These are phyloP conservation scores for Ceratotherium simum DNA, from an alignment of 2,113 vertebrate genomes.

Conservation along the genomic window DNA sequence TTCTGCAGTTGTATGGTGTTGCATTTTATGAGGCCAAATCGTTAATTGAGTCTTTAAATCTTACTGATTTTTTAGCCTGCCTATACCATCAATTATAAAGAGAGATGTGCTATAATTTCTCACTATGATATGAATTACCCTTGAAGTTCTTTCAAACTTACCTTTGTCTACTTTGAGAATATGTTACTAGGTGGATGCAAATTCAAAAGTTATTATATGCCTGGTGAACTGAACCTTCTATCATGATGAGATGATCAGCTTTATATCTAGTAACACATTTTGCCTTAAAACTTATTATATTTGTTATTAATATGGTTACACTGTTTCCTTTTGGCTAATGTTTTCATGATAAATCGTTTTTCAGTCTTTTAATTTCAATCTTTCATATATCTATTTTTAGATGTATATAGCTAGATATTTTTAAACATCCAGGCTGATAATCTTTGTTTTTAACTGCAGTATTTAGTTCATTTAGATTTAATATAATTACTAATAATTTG, in stretches of 20 bases:
- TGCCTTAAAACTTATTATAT: not conserved
- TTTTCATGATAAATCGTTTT: slow-evolving; percentile 1
- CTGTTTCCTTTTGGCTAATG: not conserved
- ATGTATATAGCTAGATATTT: not conserved
- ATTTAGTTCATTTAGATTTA: slow-evolving; percentile 26
- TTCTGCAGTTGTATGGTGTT: not conserved
- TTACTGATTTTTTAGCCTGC: not conserved
- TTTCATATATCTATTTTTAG: slow-evolving; percentile 12
- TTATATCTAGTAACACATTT: not conserved
- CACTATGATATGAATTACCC: not conserved
- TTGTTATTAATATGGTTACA: not conserved
- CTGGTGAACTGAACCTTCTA: not conserved
- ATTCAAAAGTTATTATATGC: not conserved
- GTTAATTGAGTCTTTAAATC: not conserved
- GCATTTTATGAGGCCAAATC: slow-evolving; percentile 30
- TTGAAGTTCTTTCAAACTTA: slow-evolving; percentile 14
- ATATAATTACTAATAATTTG: not conserved
- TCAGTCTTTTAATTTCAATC: slow-evolving; percentile 24
- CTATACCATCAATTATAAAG: not conserved
- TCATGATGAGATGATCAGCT: not conserved
- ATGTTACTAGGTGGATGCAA: slow-evolving; percentile 1
- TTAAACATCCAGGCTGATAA: not conserved
- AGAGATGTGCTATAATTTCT: not conserved
- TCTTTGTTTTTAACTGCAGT: slow-evolving; percentile 23
- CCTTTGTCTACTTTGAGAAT: slow-evolving; percentile 16